Percentiles rank a stretch among this genome's conserved stretches.
Evolutionary conservation across 2,888 invertebrate genomes (phyloP).

Genomic region (Tortrix viridana): DNA sequence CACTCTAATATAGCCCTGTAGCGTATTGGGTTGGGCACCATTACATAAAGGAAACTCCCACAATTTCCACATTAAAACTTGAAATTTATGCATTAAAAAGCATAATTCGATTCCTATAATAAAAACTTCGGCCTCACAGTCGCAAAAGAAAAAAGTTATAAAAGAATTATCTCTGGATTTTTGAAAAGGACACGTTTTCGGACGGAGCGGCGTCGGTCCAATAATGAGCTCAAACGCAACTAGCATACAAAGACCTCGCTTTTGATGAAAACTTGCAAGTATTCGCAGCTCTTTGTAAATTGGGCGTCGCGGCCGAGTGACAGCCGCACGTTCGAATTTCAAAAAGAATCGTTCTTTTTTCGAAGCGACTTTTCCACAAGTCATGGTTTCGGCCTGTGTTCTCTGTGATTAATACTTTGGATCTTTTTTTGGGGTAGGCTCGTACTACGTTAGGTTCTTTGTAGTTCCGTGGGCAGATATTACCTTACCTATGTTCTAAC

Average conservation of each 20-base stretch:
- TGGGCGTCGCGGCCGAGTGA: conserved; percentile 57
- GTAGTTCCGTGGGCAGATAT: conserved; percentile 12
- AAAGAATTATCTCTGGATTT: conserved; percentile 63
- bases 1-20: no score
- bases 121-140: conserved; percentile 40
- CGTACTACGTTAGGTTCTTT: conserved; percentile 50
- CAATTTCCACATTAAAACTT: conserved; percentile 17
- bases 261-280: background rate
- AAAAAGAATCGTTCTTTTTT: conserved; percentile 63
- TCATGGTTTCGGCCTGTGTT: conserved; percentile 71
- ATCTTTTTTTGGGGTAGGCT: conserved; percentile 47
- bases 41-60: conserved; percentile 13
- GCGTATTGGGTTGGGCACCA: no score
- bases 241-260: conserved; percentile 45
- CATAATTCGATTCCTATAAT: conserved; percentile 40
- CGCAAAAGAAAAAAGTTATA: conserved; percentile 45
- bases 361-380: conserved; percentile 66
- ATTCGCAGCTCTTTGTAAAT: conserved; percentile 45
- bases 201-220: conserved; percentile 50
- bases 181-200: conserved; percentile 68
- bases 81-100: conserved; percentile 40
- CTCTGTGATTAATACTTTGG: conserved; percentile 74
- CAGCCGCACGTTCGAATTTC: conserved; percentile 67
- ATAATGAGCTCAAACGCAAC: conserved; percentile 59
- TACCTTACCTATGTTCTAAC: conserved; percentile 33